Evolutionary conservation across 2,113 vertebrate species (phyloP), one percentile per base, ranked within the genome.

Genomic region (Calidris pugnax): DNA sequence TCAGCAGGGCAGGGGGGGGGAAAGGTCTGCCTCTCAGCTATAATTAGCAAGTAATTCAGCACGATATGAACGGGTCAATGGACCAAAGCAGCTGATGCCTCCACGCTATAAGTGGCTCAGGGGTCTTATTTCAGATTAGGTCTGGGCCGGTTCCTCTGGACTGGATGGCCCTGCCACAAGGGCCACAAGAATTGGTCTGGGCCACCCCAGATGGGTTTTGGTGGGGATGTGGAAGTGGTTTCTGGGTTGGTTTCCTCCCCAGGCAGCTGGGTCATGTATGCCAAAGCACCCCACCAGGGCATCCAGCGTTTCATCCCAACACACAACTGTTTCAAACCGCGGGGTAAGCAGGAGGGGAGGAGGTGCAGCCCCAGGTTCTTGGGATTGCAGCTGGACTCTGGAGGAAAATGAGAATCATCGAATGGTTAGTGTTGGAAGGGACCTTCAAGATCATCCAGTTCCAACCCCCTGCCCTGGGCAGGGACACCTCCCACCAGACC

Each of bases 331-430:
- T 62, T 41, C 4, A 19, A 47, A 22, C 22, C 43, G 12, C 41
- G 0, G 2, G 35, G 30, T 2, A 9, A 62, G 71, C 0, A 0
- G 51, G n/a, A 67, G 16, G 32, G 0, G 0, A 73, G 53, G 26
- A 57, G 45, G 15, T 1, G 14, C 50, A 47, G 30, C 22, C 59
- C n/a, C 45, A 43, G 15, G 11, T 41, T 71, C 55, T n/a, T 4
- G 3, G 37, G 9, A 23, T 64, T 14, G 28, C 37, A 26, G 1
- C 32, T 73, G 59, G 30, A 10, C 1, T 1, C 79, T 41, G 50
- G 24, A 35, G 27, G 22, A 85, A 56, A 77, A 87, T 1, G 7
- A 50, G 14, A 32, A 47, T 47, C 47, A 47, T 20, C 19, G 19
- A 47, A 47, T 47, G 18, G 45, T 20, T 47, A 47, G 47, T 21